Base-by-base conservation (phyloP, 2,797 vertebrate species). In the Poeciliopsis paucimaculata region DNA sequence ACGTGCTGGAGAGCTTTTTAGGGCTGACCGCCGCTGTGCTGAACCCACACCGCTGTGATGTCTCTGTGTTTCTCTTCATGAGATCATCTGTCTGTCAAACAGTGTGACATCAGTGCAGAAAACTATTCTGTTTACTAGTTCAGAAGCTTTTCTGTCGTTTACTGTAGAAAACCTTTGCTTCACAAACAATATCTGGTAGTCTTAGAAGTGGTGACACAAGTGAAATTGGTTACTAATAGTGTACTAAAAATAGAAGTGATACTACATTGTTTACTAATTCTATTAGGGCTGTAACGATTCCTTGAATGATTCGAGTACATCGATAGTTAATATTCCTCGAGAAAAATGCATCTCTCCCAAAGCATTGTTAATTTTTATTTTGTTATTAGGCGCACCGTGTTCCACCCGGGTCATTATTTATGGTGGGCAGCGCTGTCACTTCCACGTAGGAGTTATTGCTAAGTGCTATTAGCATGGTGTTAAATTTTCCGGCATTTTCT, bases 51-150 rank as follows among this genome's bases (percentile, higher is more conserved):
- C 36, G 66, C 80, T 79, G 47, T 80, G 47, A 66, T 64, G 57
- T 64, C 64, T 55, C 64, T 62, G 26, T 73, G 49, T 55, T 76
- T 71, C 41, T 60, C 74, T 77, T 83, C 26, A 79, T 82, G 43
- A 73, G 45, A 78, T 73, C 39, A 75, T 66, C 70, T 81, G 77
- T 47, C 78, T 74, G 36, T 79, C 49, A 86, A 71, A 71, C 75
- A 73, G 15, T 15, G 46, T 60, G 39, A 9, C 71, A 71, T 34
- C n/a, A 0, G 53, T 76, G 39, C 60, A 71, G 51, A 46, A 45
- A 78, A 57, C 41, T 73, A 15, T 46, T 23, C 41, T 68, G 26
- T 46, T 77, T 49, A 26, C 53, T 15, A 7, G 47, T 75, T 78
- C 51, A 72, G 74, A 60, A 51, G 13, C 20, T 9, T 64, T 41